These are phyloP conservation scores for Papilio machaon DNA, from an alignment of 1,140 invertebrate genomes.

Conservation along the genomic window DNA sequence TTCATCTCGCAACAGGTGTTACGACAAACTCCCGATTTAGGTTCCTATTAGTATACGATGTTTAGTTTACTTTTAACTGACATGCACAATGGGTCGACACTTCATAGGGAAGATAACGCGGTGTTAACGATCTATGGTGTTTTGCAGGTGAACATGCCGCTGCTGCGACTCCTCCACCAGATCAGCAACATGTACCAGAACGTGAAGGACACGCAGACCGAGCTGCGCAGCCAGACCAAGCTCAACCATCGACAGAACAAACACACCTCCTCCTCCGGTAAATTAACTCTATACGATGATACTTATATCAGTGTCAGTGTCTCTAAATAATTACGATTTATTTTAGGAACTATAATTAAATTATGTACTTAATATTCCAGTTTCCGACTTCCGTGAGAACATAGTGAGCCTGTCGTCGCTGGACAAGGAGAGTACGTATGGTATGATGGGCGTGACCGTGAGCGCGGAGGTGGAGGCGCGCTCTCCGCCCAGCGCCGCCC, in stretches of 20 bases:
- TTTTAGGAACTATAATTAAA: not conserved
- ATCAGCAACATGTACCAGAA: constrained; percentile 99
- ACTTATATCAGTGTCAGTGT: not conserved
- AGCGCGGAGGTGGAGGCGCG: constrained; percentile 46
- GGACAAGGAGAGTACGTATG: constrained; percentile 78
- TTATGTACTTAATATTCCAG: constrained; percentile 60
- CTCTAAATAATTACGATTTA: not conserved
- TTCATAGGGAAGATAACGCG: too few relatives aligned
- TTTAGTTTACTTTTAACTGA: too few relatives aligned
- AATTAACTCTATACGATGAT: constrained; percentile 22
- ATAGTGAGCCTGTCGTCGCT: constrained; percentile 70
- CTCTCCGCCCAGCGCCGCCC: constrained; percentile 60
- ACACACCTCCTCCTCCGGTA: constrained; percentile 84
- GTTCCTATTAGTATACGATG: too few relatives aligned
- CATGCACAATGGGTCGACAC: too few relatives aligned
- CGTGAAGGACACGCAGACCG: constrained; percentile 96
- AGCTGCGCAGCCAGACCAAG: constrained; percentile 89
- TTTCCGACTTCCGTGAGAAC: constrained; percentile 86
- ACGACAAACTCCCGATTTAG: not conserved
- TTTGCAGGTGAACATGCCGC: constrained; percentile 94
- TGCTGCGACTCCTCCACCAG: constrained; percentile 96
- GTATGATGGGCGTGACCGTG: constrained; percentile 69
- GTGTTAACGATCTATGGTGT: not conserved
- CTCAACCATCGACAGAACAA: constrained; percentile 70
- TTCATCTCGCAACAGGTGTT: constrained; percentile 93